phyloP scores from a whole-genome alignment of 2,888 invertebrate species.

The Stegophylla sp. region DNA sequence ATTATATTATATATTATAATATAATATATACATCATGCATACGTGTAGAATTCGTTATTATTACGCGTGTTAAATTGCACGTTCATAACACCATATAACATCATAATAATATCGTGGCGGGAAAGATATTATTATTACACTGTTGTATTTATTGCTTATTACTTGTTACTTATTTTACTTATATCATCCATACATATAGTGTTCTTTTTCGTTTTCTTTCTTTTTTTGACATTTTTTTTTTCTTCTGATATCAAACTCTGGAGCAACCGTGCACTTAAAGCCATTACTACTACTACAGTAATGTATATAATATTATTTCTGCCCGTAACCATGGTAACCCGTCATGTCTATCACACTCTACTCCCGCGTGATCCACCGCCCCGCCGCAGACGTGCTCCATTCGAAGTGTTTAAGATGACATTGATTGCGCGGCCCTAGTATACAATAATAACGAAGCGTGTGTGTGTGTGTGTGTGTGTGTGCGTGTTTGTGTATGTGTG shows the following conservation, averaged over 20 bases:
- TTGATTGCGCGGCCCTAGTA: neutral
- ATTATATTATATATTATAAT: too few species aligned
- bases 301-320: slow-evolving; percentile 12
- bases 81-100: too few species aligned
- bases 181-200: too few species aligned
- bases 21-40: too few species aligned
- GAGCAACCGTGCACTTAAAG: neutral
- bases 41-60: neutral
- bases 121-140: too few species aligned
- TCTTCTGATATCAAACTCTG: neutral
- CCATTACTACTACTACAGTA: neutral
- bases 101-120: too few species aligned
- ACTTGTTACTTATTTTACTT: too few species aligned
- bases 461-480: neutral
- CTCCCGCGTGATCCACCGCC: slow-evolving; percentile 1
- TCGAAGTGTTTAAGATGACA: slow-evolving; percentile 26
- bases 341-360: neutral
- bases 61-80: neutral
- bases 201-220: neutral
- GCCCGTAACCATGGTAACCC: slow-evolving; percentile 22
- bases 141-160: too few species aligned
- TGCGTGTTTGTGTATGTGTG: neutral
- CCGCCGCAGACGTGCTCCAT: neutral
- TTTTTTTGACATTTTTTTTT: neutral
- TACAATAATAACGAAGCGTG: neutral